A percentile compares a stretch with the other conserved stretches of the same genome.
phyloP scores from a whole-genome alignment of 2,113 vertebrate genomes.

The Lepus americanus region DNA sequence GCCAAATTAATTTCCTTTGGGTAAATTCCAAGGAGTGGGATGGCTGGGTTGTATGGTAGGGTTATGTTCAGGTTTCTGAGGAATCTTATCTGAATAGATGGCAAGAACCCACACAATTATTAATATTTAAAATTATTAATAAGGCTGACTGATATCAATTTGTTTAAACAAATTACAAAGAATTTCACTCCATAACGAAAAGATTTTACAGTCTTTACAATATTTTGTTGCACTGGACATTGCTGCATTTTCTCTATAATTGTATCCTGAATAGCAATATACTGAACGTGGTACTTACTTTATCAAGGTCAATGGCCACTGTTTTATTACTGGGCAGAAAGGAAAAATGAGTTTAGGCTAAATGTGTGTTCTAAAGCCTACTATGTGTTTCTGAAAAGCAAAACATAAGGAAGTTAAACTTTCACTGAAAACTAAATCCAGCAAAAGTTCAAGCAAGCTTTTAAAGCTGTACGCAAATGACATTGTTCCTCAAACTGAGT shows the following conservation, averaged over 20 bases:
- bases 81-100: too few species aligned
- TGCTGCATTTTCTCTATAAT: neutral
- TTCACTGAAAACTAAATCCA: conserved; percentile 45
- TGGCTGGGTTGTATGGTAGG: too few species aligned
- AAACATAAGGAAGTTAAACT: neutral
- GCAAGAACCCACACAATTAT: too few species aligned
- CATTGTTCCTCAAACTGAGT: neutral
- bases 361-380: conserved; percentile 41
- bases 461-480: neutral
- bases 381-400: neutral
- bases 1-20: too few species aligned
- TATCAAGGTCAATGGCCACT: neutral
- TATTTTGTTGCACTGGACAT: neutral
- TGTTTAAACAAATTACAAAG: conserved; percentile 27
- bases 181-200: neutral
- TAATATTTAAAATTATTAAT: too few species aligned
- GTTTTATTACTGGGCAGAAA: conserved; percentile 5
- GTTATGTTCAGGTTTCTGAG: too few species aligned
- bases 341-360: neutral
- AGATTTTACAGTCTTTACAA: neutral
- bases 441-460: conserved; percentile 30
- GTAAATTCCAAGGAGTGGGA: too few species aligned
- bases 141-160: too few species aligned
- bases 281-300: neutral
- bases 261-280: neutral